Conservation (phyloP, 2,888 invertebrate genomes). For the Acrobasis repandana region DNA sequence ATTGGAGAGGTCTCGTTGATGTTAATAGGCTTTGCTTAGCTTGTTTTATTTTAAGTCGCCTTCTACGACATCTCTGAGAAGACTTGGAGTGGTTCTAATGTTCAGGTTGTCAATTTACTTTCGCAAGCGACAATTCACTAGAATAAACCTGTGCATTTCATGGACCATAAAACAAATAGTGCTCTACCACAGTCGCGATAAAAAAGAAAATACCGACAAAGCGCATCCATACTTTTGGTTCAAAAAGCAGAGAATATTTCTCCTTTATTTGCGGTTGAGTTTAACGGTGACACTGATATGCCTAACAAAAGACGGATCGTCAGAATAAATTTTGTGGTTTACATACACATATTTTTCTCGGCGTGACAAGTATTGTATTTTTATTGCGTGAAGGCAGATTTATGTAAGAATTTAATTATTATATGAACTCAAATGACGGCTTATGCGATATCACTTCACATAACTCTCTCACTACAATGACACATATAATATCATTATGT, state of each 20-base stretch:
- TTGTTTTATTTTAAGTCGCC: too few relatives aligned
- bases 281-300: conserved; percentile 15
- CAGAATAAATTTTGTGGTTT: conserved; percentile 15
- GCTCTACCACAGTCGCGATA: conserved; percentile 31
- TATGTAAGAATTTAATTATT: conserved; percentile 10
- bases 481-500: conserved; percentile 1
- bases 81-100: too few relatives aligned
- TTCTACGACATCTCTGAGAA: too few relatives aligned
- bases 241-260: conserved; percentile 12
- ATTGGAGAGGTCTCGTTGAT: too few relatives aligned
- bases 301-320: conserved; percentile 6
- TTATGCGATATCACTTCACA: not conserved
- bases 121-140: too few relatives aligned
- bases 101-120: too few relatives aligned
- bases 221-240: conserved; percentile 17
- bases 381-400: not conserved
- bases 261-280: conserved; percentile 22
- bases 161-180: conserved; percentile 35
- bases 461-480: conserved; percentile 18
- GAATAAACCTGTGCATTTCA: conserved; percentile 23
- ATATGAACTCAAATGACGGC: conserved; percentile 2
- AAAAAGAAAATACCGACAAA: conserved; percentile 32
- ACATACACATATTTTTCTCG: conserved; percentile 10
- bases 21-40: too few relatives aligned
- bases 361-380: conserved; percentile 14